phyloP scores from a whole-genome alignment of 2,113 vertebrate species.

The Bombycilla garrulus region DNA sequence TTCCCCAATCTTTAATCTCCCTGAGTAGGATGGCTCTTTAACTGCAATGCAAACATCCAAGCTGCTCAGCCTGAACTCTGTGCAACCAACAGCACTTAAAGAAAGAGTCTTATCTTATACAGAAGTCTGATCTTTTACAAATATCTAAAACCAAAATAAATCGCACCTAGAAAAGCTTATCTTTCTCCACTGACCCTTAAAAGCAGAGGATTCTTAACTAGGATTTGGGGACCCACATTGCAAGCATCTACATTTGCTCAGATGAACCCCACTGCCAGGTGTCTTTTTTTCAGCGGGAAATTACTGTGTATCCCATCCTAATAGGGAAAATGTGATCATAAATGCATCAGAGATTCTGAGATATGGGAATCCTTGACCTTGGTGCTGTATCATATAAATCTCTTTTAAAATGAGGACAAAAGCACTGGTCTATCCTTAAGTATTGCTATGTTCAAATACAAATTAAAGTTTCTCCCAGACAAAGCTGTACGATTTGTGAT shows the following conservation, averaged over 20 bases:
- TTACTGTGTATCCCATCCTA: not conserved
- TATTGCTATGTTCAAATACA: not conserved
- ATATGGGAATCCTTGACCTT: not conserved
- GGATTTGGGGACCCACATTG: not conserved
- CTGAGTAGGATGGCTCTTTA: not conserved
- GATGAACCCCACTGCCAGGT: not conserved
- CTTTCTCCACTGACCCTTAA: not conserved
- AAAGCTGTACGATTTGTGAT: not conserved
- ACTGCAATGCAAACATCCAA: not conserved
- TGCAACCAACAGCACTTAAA: not conserved
- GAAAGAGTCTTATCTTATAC: not conserved
- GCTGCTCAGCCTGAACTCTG: not conserved
- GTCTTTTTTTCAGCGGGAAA: not conserved
- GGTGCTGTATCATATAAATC: not conserved
- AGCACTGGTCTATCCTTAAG: not conserved
- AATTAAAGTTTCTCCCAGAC: not conserved
- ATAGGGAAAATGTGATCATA: not conserved
- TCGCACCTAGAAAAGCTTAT: rapidly evolving
- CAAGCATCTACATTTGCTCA: not conserved
- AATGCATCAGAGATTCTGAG: not conserved
- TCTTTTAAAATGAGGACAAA: not conserved
- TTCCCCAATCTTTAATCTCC: not conserved
- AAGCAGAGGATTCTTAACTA: not conserved
- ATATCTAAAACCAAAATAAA: not conserved
- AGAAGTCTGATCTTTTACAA: not conserved